Evolutionary conservation across 2,113 vertebrate species (phyloP).

Genomic region (Columba janthina): DNA sequence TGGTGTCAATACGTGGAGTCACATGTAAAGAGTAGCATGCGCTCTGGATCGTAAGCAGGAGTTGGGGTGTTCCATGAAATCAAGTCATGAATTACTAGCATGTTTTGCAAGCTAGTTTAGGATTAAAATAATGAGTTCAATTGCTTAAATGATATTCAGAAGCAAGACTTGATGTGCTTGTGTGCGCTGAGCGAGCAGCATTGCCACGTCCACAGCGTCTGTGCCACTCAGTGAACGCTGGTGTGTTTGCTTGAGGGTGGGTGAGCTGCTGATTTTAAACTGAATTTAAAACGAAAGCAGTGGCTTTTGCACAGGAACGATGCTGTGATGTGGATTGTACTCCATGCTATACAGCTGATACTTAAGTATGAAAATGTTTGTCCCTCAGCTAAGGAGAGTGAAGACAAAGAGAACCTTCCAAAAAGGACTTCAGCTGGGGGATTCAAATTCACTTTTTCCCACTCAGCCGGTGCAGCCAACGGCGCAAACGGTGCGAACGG

Average conservation of each 20-base stretch:
- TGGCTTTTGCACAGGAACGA: not conserved
- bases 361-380: slow-evolving; percentile 52
- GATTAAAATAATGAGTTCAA: not conserved
- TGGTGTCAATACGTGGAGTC: accelerated
- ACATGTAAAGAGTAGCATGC: not conserved
- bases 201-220: not conserved
- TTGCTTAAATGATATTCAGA: not conserved
- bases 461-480: slow-evolving; percentile 85
- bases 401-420: slow-evolving; percentile 85
- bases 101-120: not conserved
- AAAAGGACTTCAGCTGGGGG: slow-evolving; percentile 79
- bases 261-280: not conserved
- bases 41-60: not conserved
- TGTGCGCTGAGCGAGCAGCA: accelerated
- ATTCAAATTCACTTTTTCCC: slow-evolving; percentile 85
- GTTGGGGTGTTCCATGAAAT: not conserved
- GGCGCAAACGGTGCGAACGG: slow-evolving; percentile 86
- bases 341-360: not conserved
- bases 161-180: not conserved
- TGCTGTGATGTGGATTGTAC: not conserved
- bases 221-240: not conserved
- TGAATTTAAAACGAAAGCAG: not conserved
- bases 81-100: not conserved
- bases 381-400: slow-evolving; percentile 84
- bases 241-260: not conserved